phyloP scores from a whole-genome alignment of 2,113 vertebrate species.

The Varanus komodoensis region DNA sequence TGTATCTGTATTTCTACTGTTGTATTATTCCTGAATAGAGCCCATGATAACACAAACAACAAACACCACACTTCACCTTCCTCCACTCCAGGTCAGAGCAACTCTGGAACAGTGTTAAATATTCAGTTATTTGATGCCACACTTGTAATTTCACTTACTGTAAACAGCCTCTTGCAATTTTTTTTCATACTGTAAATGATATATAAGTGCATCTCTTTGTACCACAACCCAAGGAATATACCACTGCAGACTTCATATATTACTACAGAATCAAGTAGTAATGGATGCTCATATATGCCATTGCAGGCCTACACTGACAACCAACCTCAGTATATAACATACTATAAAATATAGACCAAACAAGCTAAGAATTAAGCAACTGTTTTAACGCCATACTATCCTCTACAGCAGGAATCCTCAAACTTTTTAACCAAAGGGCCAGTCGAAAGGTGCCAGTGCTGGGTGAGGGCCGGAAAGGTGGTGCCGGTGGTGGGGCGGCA shows the following conservation, averaged over 20 bases:
- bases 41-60: no score
- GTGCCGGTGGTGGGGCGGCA: no score
- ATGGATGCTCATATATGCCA: neutral
- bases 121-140: neutral
- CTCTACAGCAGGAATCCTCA: no score
- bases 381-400: neutral
- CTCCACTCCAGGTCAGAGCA: neutral
- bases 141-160: neutral
- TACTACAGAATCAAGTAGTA: neutral
- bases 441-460: no score
- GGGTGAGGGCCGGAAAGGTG: no score
- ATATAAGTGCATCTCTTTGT: neutral
- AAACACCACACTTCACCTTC: neutral
- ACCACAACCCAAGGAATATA: neutral
- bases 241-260: neutral
- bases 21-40: neutral
- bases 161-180: neutral
- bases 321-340: neutral
- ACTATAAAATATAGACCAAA: neutral
- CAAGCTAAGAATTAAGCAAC: neutral
- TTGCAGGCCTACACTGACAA: neutral
- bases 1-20: neutral
- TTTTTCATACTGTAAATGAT: neutral
- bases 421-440: no score
- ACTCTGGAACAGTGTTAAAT: neutral